Evolutionary conservation across 2,113 vertebrate species (phyloP).

Genomic region (human (Homo sapiens)): GRCh38 chr9:69393001-69393500

Average conservation of each 20-base stretch:
- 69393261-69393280: background rate
- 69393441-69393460: background rate
- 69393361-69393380: background rate
- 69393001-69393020: background rate
- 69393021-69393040: background rate
- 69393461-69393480: background rate
- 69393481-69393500: background rate
- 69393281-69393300: background rate
- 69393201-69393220: background rate
- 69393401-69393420: background rate
- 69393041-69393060: background rate
- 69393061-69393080: background rate
- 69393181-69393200: background rate
- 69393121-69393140: background rate
- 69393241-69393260: background rate
- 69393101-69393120: background rate
- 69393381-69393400: background rate
- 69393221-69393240: background rate
- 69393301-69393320: background rate
- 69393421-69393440: accelerated
- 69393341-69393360: background rate
- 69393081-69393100: background rate
- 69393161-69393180: background rate
- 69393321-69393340: background rate
- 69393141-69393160: background rate